These are phyloP conservation scores for Otocyon megalotis DNA, from an alignment of 2,113 vertebrate genomes.

Conservation along the genomic window DNA sequence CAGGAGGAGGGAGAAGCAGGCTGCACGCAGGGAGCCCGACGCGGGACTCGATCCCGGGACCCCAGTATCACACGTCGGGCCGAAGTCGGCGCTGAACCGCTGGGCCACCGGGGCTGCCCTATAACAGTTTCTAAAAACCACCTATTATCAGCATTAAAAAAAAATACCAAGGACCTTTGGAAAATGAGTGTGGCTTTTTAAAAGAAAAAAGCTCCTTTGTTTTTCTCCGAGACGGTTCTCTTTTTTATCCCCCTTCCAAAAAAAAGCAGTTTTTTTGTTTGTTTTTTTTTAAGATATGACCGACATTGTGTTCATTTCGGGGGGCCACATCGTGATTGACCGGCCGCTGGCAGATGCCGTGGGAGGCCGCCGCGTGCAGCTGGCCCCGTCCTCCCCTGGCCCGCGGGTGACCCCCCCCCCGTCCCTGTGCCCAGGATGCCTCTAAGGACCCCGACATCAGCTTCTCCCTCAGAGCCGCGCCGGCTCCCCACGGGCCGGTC, in stretches of 20 bases:
- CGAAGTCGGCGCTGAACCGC: too few relatives aligned
- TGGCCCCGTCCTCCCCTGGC: too few relatives aligned
- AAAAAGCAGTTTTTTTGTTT: not conserved
- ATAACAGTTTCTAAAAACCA: not conserved
- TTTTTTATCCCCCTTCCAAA: not conserved
- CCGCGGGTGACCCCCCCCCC: not conserved
- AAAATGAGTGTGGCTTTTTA: conserved; percentile 12
- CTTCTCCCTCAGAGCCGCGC: conserved; percentile 17
- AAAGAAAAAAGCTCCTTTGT: not conserved
- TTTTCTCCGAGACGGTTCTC: not conserved
- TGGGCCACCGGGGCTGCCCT: too few relatives aligned
- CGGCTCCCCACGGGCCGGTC: not conserved
- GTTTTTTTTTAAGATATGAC: not conserved
- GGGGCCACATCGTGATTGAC: too few relatives aligned
- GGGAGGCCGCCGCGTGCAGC: too few relatives aligned
- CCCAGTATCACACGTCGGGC: too few relatives aligned
- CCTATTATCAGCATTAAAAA: not conserved
- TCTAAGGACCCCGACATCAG: conserved; percentile 23
- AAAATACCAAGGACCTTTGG: not conserved
- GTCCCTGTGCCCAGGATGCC: too few relatives aligned
- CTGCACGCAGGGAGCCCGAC: too few relatives aligned
- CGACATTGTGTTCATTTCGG: not conserved
- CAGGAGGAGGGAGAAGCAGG: too few relatives aligned
- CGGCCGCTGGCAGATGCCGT: too few relatives aligned
- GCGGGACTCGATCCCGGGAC: too few relatives aligned